phyloP scores from a whole-genome alignment of 2,797 vertebrate genomes.

The Sardinella longiceps region DNA sequence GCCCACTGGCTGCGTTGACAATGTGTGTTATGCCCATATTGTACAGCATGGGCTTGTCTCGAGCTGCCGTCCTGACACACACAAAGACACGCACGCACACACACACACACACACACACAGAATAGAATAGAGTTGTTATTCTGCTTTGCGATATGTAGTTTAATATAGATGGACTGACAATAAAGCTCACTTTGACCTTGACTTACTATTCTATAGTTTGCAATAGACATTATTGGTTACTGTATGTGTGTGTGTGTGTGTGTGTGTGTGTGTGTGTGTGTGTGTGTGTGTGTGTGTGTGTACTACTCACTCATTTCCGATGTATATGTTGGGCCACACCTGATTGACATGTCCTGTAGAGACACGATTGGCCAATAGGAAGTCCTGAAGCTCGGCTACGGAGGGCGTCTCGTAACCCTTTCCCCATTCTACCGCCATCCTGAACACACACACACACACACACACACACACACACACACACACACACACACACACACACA shows the following conservation, averaged over 20 bases:
- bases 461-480: neutral
- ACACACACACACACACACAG: neutral
- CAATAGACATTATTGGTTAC: too few relatives aligned
- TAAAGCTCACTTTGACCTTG: too few relatives aligned
- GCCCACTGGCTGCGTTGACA: constrained; percentile 82
- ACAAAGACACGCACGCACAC: constrained; percentile 1
- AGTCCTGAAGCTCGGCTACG: constrained; percentile 78
- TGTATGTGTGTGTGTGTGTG: too few relatives aligned
- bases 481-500: constrained; percentile 22
- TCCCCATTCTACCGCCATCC: constrained; percentile 68
- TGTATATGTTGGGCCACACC: constrained; percentile 90
- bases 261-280: too few relatives aligned
- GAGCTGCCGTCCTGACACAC: constrained; percentile 77
- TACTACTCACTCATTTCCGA: constrained; percentile 88
- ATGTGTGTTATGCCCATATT: constrained; percentile 87
- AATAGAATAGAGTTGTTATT: too few relatives aligned
- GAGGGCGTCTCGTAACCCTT: constrained; percentile 72
- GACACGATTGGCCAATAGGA: constrained; percentile 72
- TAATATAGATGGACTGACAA: too few relatives aligned
- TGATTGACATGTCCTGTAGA: constrained; percentile 82
- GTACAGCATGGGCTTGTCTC: constrained; percentile 80
- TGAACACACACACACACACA: constrained; percentile 48
- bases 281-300: constrained; percentile 25
- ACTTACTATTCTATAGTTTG: too few relatives aligned
- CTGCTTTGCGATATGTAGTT: too few relatives aligned